A percentile compares a stretch with the other conserved stretches of the same genome.
These are phyloP conservation scores for Triops longicaudatus DNA, from an alignment of 1,140 invertebrate genomes.

Conservation along the genomic window DNA sequence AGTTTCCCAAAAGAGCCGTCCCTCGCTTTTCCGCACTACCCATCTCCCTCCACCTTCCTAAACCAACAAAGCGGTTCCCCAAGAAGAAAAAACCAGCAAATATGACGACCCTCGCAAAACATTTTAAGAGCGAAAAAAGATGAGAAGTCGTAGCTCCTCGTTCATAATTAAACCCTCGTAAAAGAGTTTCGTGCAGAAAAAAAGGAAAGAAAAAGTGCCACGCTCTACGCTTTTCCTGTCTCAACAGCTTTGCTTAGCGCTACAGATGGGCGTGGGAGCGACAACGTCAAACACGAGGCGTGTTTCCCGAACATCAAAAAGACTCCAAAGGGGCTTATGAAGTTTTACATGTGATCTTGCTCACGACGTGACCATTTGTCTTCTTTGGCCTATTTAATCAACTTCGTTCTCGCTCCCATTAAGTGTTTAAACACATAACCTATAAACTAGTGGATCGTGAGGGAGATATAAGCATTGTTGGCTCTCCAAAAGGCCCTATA, in stretches of 20 bases:
- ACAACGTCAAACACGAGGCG: slow-evolving; percentile 7
- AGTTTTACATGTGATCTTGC: neutral
- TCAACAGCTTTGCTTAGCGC: neutral
- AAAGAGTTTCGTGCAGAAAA: neutral
- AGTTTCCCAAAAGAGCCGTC: neutral
- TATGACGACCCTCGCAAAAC: slow-evolving; percentile 10
- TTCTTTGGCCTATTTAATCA: neutral
- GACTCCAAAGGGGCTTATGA: neutral
- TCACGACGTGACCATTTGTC: slow-evolving; percentile 4
- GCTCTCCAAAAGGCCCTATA: neutral
- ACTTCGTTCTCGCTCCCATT: neutral
- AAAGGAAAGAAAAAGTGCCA: neutral
- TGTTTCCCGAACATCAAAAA: neutral
- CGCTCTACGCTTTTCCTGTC: neutral
- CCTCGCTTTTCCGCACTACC: neutral
- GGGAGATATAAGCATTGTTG: neutral
- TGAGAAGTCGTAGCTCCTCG: neutral
- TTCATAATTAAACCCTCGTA: slow-evolving; percentile 15
- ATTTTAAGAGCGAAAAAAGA: slow-evolving; percentile 11
- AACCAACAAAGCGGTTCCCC: neutral
- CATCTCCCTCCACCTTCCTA: neutral
- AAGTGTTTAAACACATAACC: neutral
- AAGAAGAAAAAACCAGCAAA: neutral
- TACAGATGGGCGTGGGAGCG: neutral
- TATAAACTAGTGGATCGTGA: neutral